These are phyloP conservation scores for Odontesthes bonariensis DNA, from an alignment of 2,113 vertebrate species.

Conservation along the genomic window DNA sequence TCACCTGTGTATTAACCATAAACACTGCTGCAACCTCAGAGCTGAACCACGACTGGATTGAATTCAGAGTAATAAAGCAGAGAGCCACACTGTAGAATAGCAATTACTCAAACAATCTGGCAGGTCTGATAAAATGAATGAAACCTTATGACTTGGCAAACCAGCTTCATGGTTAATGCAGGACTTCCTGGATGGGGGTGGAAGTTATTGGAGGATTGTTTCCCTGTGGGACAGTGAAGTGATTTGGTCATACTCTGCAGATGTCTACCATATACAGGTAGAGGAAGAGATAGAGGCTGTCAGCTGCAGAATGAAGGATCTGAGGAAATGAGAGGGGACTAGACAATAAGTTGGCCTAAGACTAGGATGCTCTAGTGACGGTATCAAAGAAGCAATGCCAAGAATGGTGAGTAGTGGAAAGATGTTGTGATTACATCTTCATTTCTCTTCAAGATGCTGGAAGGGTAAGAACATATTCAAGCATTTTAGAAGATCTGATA, in stretches of 20 bases:
- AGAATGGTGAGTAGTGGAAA: conserved; percentile 26
- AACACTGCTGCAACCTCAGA: conserved; percentile 23
- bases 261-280: conserved; percentile 36
- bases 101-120: conserved; percentile 65
- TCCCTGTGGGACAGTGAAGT: conserved; percentile 53
- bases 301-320: conserved; percentile 71
- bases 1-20: conserved; percentile 43
- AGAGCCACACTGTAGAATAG: conserved; percentile 52
- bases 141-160: conserved; percentile 70
- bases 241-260: conserved; percentile 63
- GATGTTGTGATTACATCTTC: neutral
- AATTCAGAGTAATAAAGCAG: conserved; percentile 63
- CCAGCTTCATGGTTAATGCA: conserved; percentile 72
- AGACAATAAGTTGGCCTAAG: conserved; percentile 40
- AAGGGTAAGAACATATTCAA: conserved; percentile 4
- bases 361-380: conserved; percentile 36
- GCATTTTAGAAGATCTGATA: conserved; percentile 28
- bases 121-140: conserved; percentile 68
- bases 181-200: conserved; percentile 63
- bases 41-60: conserved; percentile 47
- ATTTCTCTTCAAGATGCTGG: conserved; percentile 17
- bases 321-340: conserved; percentile 73
- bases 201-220: conserved; percentile 59
- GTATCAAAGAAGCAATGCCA: conserved; percentile 37
- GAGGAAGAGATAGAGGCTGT: conserved; percentile 66